Evolutionary conservation across 2,797 vertebrate genomes (phyloP).

Genomic region (Sebastes jordani): DNA sequence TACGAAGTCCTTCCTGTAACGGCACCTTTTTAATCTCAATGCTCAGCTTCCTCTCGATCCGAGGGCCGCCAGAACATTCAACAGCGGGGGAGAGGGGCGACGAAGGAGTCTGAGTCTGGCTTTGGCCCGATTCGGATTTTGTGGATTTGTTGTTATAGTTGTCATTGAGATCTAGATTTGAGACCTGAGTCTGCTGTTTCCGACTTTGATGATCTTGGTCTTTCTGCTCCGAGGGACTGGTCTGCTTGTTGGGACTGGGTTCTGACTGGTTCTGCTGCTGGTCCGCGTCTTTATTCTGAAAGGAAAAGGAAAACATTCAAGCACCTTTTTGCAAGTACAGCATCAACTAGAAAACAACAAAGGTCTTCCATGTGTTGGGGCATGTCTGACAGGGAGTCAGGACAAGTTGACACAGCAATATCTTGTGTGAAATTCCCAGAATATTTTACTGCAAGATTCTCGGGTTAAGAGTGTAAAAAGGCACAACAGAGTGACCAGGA

Average conservation of each 20-base stretch:
- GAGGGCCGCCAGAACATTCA: constrained; percentile 81
- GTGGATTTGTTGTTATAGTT: constrained; percentile 87
- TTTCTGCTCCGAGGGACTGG: constrained; percentile 60
- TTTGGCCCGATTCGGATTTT: constrained; percentile 56
- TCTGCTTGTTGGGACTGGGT: constrained; percentile 43
- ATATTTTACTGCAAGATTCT: not conserved
- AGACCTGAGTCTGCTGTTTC: constrained; percentile 72
- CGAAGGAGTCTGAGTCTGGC: constrained; percentile 72
- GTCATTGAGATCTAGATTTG: constrained; percentile 89
- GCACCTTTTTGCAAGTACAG: not conserved
- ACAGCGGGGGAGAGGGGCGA: constrained; percentile 73
- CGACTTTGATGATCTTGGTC: constrained; percentile 50
- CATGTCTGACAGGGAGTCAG: not conserved
- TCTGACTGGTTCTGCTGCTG: constrained; percentile 63
- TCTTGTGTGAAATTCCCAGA: not conserved
- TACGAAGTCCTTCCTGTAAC: constrained; percentile 92
- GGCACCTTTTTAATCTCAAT: constrained; percentile 98
- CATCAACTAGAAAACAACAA: not conserved
- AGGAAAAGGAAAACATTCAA: not conserved
- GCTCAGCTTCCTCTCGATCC: constrained; percentile 92
- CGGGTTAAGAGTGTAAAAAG: not conserved
- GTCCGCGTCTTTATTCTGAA: constrained; percentile 64
- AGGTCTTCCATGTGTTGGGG: not conserved
- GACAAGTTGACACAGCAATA: not conserved
- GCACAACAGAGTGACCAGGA: not conserved